Base-by-base conservation (phyloP, 1,140 invertebrate genomes). In the Saccostrea cuccullata region DNA sequence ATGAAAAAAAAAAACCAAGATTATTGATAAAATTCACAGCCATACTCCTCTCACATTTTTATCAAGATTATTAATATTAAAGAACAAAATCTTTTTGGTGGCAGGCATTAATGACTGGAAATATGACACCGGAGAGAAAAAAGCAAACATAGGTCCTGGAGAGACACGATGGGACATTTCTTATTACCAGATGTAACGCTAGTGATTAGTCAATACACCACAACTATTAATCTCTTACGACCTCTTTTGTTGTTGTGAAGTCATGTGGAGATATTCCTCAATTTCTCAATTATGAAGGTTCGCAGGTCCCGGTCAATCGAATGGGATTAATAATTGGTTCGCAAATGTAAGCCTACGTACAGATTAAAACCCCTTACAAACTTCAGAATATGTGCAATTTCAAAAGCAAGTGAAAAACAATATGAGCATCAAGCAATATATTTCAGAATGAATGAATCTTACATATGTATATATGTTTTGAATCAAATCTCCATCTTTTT, bases 261-360 rank as follows among this genome's bases (percentile, higher is more conserved):
- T 77, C 70, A 77, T 77, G 70, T 77, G 70, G 70, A 77, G 26
- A 77, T 77, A 77, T 77, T 77, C 70, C 36, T 77, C 70, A 77
- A 30, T 30, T 77, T 77, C 26, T 77, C 70, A 77, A 77, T 77
- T 77, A 77, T 15, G 70, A 36, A 36, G 26, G 70, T 77, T 77
- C 26, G 70, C 70, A 77, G 70, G 13, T 13, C 30, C 26, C 70
- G 70, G 26, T 77, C 70, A 26, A 77, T 77, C 26, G 70, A 77
- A 77, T 26, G 11, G 70, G 70, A 77, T 77, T 77, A 77, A 77
- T 77, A 77, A 30, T 30, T 77, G 11, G 26, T 26, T 30, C 26
- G 11, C 58, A 36, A 36, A 77, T 77, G 70, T 77, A 77, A 77
- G 70, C 30, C 70, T 36, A 26, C 70, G 23, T 77, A 77, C 23